phyloP scores from a whole-genome alignment of 64 coral and sea anemone genomes.

The Cladopsammia gracilis region DNA sequence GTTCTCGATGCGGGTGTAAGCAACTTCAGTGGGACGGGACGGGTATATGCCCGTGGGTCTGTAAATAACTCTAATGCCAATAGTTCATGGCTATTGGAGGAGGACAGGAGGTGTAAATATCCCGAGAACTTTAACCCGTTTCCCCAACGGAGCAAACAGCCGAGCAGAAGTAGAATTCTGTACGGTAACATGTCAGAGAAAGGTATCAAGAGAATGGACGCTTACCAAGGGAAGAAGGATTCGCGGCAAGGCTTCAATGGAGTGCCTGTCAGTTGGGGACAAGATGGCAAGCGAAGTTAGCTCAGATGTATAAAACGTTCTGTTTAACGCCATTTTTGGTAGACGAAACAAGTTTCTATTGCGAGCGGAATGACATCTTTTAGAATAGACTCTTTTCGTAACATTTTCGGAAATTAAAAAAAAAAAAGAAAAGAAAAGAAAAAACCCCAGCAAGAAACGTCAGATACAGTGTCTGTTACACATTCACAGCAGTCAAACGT shows the following conservation, averaged over 20 bases:
- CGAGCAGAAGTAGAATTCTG: constrained; percentile 75
- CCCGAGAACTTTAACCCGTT: constrained; percentile 88
- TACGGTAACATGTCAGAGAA: constrained; percentile 90
- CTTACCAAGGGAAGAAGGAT: constrained; percentile 63
- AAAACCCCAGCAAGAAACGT: no score
- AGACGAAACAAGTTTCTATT: no score
- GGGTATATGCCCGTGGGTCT: background rate
- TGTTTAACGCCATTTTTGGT: background rate
- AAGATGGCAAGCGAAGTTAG: constrained; percentile 34
- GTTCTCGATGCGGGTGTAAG: constrained; percentile 20
- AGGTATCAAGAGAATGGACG: constrained; percentile 82
- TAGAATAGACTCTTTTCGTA: no score
- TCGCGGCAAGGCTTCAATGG: constrained; percentile 36
- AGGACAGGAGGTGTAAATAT: constrained; percentile 83
- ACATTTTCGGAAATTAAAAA: no score
- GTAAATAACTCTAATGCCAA: constrained; percentile 18
- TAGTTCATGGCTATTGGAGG: constrained; percentile 84
- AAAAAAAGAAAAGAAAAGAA: no score
- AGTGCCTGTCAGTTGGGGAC: background rate
- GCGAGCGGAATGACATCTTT: no score
- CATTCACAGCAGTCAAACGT: no score
- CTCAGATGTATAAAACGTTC: background rate
- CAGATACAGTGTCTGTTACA: no score
- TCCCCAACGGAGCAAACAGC: constrained; percentile 81
- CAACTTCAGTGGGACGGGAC: background rate